Conservation (phyloP, 2,113 vertebrate genomes). For the Panthera leo region DNA sequence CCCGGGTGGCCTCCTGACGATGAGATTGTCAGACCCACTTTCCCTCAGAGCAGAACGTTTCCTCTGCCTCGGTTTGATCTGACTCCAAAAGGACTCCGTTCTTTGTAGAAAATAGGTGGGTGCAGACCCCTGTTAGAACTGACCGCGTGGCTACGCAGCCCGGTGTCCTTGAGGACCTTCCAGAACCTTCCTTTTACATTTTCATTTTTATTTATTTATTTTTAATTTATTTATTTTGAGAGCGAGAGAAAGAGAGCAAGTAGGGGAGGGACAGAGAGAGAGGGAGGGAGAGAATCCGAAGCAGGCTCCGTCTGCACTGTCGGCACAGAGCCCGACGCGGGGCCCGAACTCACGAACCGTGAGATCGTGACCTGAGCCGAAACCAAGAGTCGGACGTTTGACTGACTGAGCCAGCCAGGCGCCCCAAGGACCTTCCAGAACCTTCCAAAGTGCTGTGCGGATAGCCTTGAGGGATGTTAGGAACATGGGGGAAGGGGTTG, state of each 20-base stretch:
- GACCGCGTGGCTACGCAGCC: too few species aligned
- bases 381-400: too few species aligned
- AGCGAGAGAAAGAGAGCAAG: too few species aligned
- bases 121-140: not conserved
- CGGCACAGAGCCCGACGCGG: too few species aligned
- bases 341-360: too few species aligned
- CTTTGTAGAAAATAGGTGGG: not conserved
- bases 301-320: too few species aligned
- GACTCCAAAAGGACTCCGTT: not conserved
- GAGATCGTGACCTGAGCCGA: too few species aligned
- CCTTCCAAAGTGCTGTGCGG: not conserved
- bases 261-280: too few species aligned
- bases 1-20: fast-evolving
- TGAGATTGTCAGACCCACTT: fast-evolving
- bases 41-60: not conserved
- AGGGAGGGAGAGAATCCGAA: too few species aligned
- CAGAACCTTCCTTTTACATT: not conserved
- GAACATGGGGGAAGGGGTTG: not conserved
- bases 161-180: not conserved
- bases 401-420: too few species aligned
- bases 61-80: not conserved
- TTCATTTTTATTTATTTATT: too few species aligned
- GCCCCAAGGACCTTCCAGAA: not conserved
- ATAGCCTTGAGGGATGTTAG: not conserved
- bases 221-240: too few species aligned